These are phyloP conservation scores for Cremastinae sp. DNA, from an alignment of 2,888 invertebrate species.

Conservation along the genomic window DNA sequence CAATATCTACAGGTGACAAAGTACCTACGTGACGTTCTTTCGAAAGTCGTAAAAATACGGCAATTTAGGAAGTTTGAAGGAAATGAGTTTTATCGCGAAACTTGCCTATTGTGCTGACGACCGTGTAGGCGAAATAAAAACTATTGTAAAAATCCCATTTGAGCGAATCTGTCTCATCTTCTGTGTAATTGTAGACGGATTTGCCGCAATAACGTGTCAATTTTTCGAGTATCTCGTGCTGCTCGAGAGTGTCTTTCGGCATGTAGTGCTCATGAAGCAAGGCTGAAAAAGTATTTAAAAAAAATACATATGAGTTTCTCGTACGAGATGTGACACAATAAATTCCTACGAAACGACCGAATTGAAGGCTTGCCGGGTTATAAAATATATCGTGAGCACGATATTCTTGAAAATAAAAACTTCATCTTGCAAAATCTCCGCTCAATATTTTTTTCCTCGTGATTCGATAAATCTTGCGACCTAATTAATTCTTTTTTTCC, in stretches of 20 bases:
- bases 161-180: constrained; percentile 83
- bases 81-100: constrained; percentile 35
- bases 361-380: too few relatives aligned
- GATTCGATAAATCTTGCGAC: too few relatives aligned
- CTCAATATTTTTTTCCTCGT: too few relatives aligned
- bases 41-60: neutral
- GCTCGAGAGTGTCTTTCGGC: constrained; percentile 82
- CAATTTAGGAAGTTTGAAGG: constrained; percentile 1
- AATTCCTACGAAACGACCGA: too few relatives aligned
- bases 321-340: too few relatives aligned
- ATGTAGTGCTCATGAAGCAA: constrained; percentile 83
- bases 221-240: constrained; percentile 83
- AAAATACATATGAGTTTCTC: neutral
- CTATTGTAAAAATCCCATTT: constrained; percentile 96
- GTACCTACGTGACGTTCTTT: neutral
- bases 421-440: too few relatives aligned
- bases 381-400: neutral
- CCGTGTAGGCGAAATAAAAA: constrained; percentile 94
- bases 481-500: too few relatives aligned
- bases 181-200: constrained; percentile 85
- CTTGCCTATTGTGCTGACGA: constrained; percentile 94
- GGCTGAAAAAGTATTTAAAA: constrained; percentile 80
- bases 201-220: constrained; percentile 89
- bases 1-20: neutral
- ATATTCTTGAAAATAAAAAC: neutral